Conservation (phyloP, 2,888 invertebrate species). For the Rhorus exstirpatorius region DNA sequence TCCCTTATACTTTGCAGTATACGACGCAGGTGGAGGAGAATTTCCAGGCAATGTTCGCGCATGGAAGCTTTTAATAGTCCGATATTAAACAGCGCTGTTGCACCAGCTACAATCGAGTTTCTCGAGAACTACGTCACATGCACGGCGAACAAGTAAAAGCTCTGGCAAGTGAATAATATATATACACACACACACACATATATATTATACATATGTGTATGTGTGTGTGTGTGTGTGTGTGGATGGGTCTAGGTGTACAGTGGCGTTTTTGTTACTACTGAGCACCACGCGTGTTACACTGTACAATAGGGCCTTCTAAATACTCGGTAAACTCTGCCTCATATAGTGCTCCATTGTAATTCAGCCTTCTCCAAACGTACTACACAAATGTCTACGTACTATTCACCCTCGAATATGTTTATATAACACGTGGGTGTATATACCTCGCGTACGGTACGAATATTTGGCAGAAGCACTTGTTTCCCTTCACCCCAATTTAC, state of each 20-base stretch:
- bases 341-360: constrained; percentile 63
- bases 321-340: constrained; percentile 67
- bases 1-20: constrained; percentile 29
- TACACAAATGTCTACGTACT: constrained; percentile 14
- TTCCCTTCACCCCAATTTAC: constrained; percentile 29
- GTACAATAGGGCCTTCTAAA: constrained; percentile 63
- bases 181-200: too few species aligned
- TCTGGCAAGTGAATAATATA: too few species aligned
- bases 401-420: constrained; percentile 58
- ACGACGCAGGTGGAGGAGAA: constrained; percentile 32
- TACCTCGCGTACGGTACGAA: constrained; percentile 24
- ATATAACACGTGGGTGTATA: constrained; percentile 36
- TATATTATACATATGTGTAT: background rate
- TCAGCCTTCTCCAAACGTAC: constrained; percentile 41
- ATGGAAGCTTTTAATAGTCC: constrained; percentile 49
- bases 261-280: constrained; percentile 30
- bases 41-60: constrained; percentile 43
- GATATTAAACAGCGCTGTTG: constrained; percentile 65
- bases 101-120: constrained; percentile 41
- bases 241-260: too few species aligned
- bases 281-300: constrained; percentile 32
- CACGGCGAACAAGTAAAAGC: too few species aligned
- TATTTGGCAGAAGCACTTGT: constrained; percentile 55
- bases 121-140: constrained; percentile 32
- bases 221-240: background rate